phyloP scores from a whole-genome alignment of 2,113 vertebrate genomes.

The Donacobius atricapilla region DNA sequence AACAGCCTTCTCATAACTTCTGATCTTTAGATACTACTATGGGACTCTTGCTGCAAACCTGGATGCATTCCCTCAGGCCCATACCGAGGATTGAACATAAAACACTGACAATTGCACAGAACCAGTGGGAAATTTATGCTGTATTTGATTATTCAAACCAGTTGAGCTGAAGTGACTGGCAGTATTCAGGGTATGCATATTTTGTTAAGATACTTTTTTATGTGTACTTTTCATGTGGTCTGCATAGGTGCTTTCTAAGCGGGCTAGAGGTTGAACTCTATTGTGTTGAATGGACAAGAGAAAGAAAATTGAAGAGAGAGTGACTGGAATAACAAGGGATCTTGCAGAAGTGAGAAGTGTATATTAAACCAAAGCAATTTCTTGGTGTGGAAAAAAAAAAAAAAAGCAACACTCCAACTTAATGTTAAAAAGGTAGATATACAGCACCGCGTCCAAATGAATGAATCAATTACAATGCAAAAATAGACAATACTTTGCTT shows the following conservation, averaged over 20 bases:
- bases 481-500: not conserved
- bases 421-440: not conserved
- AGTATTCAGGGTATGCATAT: not conserved
- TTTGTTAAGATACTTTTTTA: not conserved
- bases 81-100: not conserved
- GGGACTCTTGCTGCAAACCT: not conserved
- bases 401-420: not conserved
- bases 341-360: not conserved
- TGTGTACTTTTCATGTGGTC: not conserved
- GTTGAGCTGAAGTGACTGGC: not conserved
- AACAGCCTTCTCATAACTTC: not conserved
- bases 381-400: not conserved
- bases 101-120: not conserved
- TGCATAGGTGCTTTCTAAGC: not conserved
- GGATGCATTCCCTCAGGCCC: not conserved
- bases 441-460: not conserved
- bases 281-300: not conserved
- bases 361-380: not conserved
- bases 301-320: not conserved
- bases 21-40: not conserved
- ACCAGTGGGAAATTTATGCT: conserved; percentile 5
- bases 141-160: not conserved
- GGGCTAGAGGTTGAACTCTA: not conserved
- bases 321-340: not conserved
- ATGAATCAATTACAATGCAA: not conserved